Evolutionary conservation across 1,140 invertebrate genomes (phyloP), one percentile per base, ranked within the genome.

Genomic region (Sitodiplosis mosellana): DNA sequence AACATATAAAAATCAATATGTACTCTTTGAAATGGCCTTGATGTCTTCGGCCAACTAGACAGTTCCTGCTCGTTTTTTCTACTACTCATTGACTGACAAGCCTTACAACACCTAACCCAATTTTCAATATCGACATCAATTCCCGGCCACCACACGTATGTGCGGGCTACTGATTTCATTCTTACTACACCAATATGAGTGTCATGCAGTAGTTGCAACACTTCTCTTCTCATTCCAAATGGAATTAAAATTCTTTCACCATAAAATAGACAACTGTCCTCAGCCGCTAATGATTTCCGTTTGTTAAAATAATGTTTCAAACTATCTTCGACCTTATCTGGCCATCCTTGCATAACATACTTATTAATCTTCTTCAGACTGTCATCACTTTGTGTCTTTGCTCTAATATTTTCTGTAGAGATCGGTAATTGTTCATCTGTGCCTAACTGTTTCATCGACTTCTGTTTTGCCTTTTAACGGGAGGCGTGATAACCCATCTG

Each of bases 101-200:
- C n/a, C 21, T 18, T 15, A 46, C 50, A 55, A 2, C 12, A 15
- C 21, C 44, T 44, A 2, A 42, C 48, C 6, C 27, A 37, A 14
- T 37, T 33, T 45, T 55, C 47, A 33, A 68, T 62, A 0, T 62
- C 55, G n/a, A 49, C 33, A 49, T 69, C 60, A 1, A 69, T 56
- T 12, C 52, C 46, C 17, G 58, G 59, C 59, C 58, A 67, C 54
- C 45, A 51, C 12, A 60, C 49, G 48, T 65, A 56, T 33, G 38
- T 49, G 22, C 60, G 34, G 4, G 65, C 66, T 6, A 64, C 33
- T 1, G 52, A 49, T 55, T 72, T 73, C 64, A 69, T 72, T 52
- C 60, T 60, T 36, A 58, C 55, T 6, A 69, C 56, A 1, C 67
- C 68, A 14, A 60, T 48, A 51, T 71, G 69, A 22, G 53, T 57